Conservation (phyloP, 2,888 invertebrate genomes). For the Leptinotarsa rubiginosa region DNA sequence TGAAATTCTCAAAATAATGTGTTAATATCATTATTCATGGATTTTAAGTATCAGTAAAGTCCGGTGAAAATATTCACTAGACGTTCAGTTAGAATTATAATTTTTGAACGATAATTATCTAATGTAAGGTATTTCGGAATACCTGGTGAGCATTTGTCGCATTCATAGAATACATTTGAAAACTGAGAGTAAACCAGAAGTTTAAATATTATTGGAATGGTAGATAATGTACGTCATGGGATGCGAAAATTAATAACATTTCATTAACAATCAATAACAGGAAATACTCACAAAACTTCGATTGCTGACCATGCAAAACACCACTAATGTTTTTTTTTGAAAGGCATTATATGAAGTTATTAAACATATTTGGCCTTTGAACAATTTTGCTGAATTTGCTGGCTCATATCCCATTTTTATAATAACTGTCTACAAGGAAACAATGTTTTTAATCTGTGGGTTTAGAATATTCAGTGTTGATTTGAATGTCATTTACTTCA, state of each 20-base stretch:
- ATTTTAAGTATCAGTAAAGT: neutral
- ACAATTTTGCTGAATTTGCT: slow-evolving; percentile 15
- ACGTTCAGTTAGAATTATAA: neutral
- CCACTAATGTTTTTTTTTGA: neutral
- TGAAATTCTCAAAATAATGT: no score
- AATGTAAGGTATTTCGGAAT: neutral
- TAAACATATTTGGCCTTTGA: slow-evolving; percentile 3
- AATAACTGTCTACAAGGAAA: neutral
- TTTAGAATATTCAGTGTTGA: neutral
- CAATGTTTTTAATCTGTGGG: neutral
- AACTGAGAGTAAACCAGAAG: neutral
- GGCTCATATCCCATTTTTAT: slow-evolving; percentile 9
- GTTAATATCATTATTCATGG: no score
- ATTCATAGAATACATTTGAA: neutral
- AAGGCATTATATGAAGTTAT: neutral
- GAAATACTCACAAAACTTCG: neutral
- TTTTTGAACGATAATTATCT: neutral
- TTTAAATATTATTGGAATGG: neutral
- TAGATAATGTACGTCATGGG: no score
- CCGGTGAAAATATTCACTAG: neutral
- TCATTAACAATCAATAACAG: neutral
- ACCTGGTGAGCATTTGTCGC: neutral
- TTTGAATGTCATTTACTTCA: neutral
- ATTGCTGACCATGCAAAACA: neutral
- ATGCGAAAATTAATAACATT: neutral